A percentile compares a stretch with the other conserved stretches of the same genome.
These are phyloP conservation scores for Oligia latruncula DNA, from an alignment of 2,888 invertebrate species.

Conservation along the genomic window DNA sequence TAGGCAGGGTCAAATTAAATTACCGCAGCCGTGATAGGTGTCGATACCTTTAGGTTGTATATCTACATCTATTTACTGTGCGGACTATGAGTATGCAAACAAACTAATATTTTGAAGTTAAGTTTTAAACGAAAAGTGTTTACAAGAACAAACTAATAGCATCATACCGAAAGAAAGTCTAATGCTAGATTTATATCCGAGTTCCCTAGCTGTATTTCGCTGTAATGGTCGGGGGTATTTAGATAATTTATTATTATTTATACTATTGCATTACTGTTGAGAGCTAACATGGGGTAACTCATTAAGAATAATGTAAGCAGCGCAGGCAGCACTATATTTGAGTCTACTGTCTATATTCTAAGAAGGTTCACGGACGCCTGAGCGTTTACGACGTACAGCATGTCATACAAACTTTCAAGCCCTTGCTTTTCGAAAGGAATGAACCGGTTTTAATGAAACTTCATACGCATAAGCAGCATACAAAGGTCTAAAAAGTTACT, in stretches of 20 bases:
- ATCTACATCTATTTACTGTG: background rate
- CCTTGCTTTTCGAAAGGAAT: no score
- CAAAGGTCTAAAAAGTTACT: no score
- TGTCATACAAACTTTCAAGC: no score
- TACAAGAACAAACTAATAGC: background rate
- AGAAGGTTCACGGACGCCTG: background rate
- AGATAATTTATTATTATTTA: background rate
- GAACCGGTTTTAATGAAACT: no score
- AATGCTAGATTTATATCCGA: background rate
- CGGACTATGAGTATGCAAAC: background rate
- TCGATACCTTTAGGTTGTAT: no score
- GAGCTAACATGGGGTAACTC: background rate
- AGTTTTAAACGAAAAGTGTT: background rate
- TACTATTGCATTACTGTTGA: background rate
- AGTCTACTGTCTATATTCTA: background rate
- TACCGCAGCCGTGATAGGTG: no score
- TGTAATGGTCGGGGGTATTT: conserved; percentile 1
- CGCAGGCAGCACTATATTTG: background rate
- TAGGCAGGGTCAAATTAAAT: background rate
- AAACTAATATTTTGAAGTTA: background rate
- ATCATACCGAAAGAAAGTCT: background rate
- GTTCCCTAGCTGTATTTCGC: background rate
- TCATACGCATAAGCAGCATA: no score
- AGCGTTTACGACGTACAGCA: no score
- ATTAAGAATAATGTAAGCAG: background rate